Evolutionary conservation across 2,797 vertebrate genomes (phyloP).

Genomic region (Diplodus puntazzo): DNA sequence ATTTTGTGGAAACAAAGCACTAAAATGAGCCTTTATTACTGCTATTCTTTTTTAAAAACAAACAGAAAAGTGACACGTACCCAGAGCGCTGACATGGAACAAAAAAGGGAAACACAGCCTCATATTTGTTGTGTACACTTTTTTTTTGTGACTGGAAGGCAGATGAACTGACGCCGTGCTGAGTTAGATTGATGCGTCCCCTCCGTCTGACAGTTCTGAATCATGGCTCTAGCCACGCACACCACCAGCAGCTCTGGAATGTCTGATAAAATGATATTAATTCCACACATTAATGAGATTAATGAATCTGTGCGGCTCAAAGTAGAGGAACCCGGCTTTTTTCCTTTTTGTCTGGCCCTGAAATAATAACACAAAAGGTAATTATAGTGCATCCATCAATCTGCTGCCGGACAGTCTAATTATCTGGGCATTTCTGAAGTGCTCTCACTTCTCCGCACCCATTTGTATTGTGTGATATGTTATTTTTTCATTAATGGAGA

Average conservation of each 20-base stretch:
- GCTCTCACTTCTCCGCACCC: constrained; percentile 85
- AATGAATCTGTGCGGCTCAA: constrained; percentile 92
- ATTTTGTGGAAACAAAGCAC: constrained; percentile 2
- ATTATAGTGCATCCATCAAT: constrained; percentile 99
- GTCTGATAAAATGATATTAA: constrained; percentile 99
- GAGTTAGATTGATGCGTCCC: constrained; percentile 92
- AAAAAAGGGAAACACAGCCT: constrained; percentile 78
- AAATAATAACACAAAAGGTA: constrained; percentile 97
- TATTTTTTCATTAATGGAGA: constrained; percentile 91
- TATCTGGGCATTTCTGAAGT: constrained; percentile 91
- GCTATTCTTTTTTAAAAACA: constrained; percentile 65
- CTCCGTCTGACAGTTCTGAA: constrained; percentile 89
- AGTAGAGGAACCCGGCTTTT: constrained; percentile 87
- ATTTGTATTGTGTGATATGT: constrained; percentile 89
- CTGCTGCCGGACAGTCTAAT: constrained; percentile 88
- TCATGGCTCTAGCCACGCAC: constrained; percentile 90
- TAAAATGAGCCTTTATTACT: constrained; percentile 82
- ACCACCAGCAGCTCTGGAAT: constrained; percentile 94
- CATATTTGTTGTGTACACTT: constrained; percentile 76
- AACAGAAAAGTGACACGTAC: constrained; percentile 79
- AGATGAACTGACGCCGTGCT: constrained; percentile 86
- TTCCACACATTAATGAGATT: constrained; percentile 98
- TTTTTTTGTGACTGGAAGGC: constrained; percentile 83
- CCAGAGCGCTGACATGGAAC: constrained; percentile 88
- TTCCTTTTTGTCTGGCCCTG: constrained; percentile 91